Evolutionary conservation across 2,797 vertebrate species (phyloP).

Genomic region (Furcifer pardalis): DNA sequence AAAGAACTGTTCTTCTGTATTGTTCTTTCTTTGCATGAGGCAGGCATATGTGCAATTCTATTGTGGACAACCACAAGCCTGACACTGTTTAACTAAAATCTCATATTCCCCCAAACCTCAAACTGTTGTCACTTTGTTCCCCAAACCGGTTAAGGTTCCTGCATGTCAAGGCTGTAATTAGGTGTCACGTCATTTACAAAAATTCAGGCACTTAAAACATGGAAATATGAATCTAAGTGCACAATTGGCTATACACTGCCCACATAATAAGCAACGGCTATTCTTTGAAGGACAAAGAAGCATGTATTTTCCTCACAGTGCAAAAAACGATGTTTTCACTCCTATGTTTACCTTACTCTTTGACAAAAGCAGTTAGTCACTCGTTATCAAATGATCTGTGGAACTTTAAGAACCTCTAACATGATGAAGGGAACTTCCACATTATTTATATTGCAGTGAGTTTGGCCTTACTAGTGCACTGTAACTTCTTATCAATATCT

Average conservation of each 20-base stretch:
- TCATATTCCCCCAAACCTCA: slow-evolving; percentile 8
- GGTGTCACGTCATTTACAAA: slow-evolving; percentile 1
- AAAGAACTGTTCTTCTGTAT: background rate
- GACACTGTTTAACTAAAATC: slow-evolving; percentile 18
- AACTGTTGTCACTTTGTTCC: slow-evolving; percentile 22
- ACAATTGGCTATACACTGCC: background rate
- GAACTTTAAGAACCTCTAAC: background rate
- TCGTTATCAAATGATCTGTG: background rate
- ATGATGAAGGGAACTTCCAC: background rate
- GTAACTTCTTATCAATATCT: no score
- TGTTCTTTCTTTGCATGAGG: background rate
- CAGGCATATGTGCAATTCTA: background rate
- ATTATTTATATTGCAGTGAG: background rate
- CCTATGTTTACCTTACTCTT: slow-evolving; percentile 8
- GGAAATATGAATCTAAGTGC: slow-evolving; percentile 12
- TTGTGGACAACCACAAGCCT: rapidly evolving
- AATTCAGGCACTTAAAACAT: background rate
- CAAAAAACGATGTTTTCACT: background rate
- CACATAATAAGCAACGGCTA: background rate
- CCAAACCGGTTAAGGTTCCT: slow-evolving; percentile 25
- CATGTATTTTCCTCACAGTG: background rate
- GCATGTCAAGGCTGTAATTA: slow-evolving; percentile 13
- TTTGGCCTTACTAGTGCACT: background rate
- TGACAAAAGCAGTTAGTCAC: slow-evolving; percentile 9
- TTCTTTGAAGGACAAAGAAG: slow-evolving; percentile 19